A percentile compares a stretch with the other conserved stretches of the same genome.
phyloP scores from a whole-genome alignment of 2,888 invertebrate genomes.

The Cataglyphis altisquamis region DNA sequence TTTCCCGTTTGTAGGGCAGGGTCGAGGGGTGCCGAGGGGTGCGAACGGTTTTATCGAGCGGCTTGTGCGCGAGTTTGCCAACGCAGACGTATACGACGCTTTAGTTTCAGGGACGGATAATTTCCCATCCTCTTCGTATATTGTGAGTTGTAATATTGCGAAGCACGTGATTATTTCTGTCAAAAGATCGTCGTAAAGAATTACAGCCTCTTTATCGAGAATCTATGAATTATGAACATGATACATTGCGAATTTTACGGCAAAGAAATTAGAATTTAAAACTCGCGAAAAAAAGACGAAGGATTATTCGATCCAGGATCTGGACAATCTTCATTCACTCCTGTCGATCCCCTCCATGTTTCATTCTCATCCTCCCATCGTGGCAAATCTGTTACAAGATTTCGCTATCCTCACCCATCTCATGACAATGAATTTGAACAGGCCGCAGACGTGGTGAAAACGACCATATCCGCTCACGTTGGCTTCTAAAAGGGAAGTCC shows the following conservation, averaged over 20 bases:
- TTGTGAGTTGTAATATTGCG: neutral
- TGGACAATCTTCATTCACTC: slow-evolving; percentile 13
- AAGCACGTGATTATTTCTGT: neutral
- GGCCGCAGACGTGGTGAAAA: slow-evolving; percentile 39
- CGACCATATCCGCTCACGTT: slow-evolving; percentile 26
- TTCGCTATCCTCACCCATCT: slow-evolving; percentile 48
- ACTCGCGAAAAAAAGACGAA: neutral
- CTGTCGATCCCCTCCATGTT: slow-evolving; percentile 32
- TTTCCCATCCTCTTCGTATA: neutral
- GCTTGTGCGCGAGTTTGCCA: slow-evolving; percentile 76
- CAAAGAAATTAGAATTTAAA: neutral
- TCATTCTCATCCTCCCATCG: neutral
- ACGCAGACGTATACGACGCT: slow-evolving; percentile 49
- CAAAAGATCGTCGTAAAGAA: too few species aligned
- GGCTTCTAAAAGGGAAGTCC: neutral
- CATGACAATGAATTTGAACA: slow-evolving; percentile 51
- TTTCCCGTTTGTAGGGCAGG: slow-evolving; percentile 75
- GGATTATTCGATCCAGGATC: neutral
- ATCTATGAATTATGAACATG: neutral
- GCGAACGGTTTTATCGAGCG: slow-evolving; percentile 81
- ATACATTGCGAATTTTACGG: neutral
- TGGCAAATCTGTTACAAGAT: slow-evolving; percentile 53
- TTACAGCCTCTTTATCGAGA: too few species aligned
- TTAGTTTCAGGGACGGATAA: slow-evolving; percentile 44
- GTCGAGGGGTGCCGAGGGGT: slow-evolving; percentile 61